Evolutionary conservation across 2,888 invertebrate species (phyloP), one percentile per base, ranked within the genome.

Genomic region (Mimas tiliae): DNA sequence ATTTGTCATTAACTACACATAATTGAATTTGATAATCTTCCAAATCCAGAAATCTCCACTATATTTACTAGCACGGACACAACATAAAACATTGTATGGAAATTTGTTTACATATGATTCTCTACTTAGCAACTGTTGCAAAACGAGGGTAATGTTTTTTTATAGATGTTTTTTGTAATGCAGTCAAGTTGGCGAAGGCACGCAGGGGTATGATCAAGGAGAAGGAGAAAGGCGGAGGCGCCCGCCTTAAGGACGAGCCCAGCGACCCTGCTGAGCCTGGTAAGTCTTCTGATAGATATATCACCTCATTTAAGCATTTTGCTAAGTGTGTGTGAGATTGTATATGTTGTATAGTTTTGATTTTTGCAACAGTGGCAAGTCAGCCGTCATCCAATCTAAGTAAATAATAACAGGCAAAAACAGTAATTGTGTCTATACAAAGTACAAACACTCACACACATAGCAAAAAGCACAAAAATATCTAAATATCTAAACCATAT

Each of bases 171-270:
- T 70, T 74, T 45, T 73, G 64, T 79, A 65, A 50, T 79, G 62
- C 89, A 94, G 94, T 94, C 94, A 94, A 94, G 93, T 94, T 94
- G 94, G 94, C 94, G 94, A 94, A 94, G 93, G 94, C 94, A 94
- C 94, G 94, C 91, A 94, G 94, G 91, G 94, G 94, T 77, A 94
- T 94, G 94, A 94, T 94, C 78, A 94, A 94, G 89, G 94, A 94
- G 91, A 94, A 94, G 93, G 94, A 93, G 90, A 94, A 94, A 85
- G 94, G 94, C 81, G 94, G 94, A 71, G 92, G 93, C 71, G 91
- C 91, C 87, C 92, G 93, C 81, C 92, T 93, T 74, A 93, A 94
- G 79, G 93, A 94, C 82, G 93, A 93, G 83, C 93, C 93, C 79
- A 93, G 84, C 75, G 93, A 93, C 79, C 93, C 93, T 69, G 84